Evolutionary conservation across 2,888 invertebrate genomes (phyloP).

Genomic region (Nephrotoma guestfalica): DNA sequence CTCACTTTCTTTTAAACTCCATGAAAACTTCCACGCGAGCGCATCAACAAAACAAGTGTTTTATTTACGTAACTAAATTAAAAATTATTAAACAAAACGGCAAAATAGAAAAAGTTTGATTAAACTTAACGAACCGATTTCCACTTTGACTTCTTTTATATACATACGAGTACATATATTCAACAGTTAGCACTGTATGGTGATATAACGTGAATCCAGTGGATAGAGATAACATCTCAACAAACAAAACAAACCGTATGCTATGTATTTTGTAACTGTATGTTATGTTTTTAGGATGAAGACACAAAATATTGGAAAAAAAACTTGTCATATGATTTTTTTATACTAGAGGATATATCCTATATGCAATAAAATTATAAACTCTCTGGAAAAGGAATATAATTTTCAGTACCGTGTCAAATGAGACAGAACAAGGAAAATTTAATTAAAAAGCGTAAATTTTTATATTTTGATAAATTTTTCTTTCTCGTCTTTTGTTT

Average conservation of each 20-base stretch:
- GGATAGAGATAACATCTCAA: neutral
- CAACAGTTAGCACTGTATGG: neutral
- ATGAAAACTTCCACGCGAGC: neutral
- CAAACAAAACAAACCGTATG: neutral
- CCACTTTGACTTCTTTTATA: neutral
- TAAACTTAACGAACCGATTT: neutral
- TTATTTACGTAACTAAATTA: neutral
- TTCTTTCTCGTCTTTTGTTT: neutral
- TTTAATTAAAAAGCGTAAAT: neutral
- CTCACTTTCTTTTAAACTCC: too few species aligned
- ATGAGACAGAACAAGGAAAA: neutral
- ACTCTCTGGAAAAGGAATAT: neutral
- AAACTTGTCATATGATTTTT: neutral
- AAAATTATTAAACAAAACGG: neutral
- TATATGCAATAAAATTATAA: neutral
- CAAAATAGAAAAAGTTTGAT: neutral
- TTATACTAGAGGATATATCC: neutral
- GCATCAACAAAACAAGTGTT: neutral
- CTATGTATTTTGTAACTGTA: too few species aligned
- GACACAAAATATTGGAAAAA: neutral
- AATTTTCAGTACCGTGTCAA: neutral
- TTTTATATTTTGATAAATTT: neutral
- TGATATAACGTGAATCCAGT: neutral
- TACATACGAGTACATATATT: neutral
- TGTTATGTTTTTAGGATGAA: neutral